These are phyloP conservation scores for Andricus grossulariae DNA, from an alignment of 1,140 invertebrate genomes.

Conservation along the genomic window DNA sequence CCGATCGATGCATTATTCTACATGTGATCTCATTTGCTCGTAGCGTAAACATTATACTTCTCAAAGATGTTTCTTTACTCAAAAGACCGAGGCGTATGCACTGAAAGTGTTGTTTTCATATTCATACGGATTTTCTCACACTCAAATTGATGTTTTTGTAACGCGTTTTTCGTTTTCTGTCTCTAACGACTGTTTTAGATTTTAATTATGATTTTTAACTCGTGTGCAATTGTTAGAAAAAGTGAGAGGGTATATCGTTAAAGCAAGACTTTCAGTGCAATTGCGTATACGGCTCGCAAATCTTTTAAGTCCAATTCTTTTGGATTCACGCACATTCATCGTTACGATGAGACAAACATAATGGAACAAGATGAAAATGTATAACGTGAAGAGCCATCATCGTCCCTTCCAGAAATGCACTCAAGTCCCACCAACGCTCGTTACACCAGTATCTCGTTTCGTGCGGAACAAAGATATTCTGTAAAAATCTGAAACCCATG, in stretches of 20 bases:
- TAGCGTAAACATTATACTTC: slow-evolving; percentile 13
- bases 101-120: neutral
- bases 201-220: neutral
- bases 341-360: slow-evolving; percentile 28
- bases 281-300: slow-evolving; percentile 30
- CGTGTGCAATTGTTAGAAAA: neutral
- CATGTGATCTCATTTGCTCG: slow-evolving; percentile 45
- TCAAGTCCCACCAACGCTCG: slow-evolving; percentile 13
- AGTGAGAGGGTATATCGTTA: neutral
- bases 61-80: no score
- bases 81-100: no score
- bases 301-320: slow-evolving; percentile 35
- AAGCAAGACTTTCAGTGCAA: neutral
- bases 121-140: neutral
- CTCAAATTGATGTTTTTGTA: neutral
- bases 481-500: no score
- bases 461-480: neutral
- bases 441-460: slow-evolving; percentile 6
- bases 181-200: neutral
- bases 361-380: slow-evolving; percentile 32
- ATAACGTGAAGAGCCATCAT: slow-evolving; percentile 20
- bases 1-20: slow-evolving; percentile 42
- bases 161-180: neutral
- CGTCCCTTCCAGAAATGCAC: slow-evolving; percentile 16
- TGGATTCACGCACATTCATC: neutral